Evolutionary conservation across 2,888 invertebrate species (phyloP), one percentile per base, ranked within the genome.

Genomic region (Netelia melanura): DNA sequence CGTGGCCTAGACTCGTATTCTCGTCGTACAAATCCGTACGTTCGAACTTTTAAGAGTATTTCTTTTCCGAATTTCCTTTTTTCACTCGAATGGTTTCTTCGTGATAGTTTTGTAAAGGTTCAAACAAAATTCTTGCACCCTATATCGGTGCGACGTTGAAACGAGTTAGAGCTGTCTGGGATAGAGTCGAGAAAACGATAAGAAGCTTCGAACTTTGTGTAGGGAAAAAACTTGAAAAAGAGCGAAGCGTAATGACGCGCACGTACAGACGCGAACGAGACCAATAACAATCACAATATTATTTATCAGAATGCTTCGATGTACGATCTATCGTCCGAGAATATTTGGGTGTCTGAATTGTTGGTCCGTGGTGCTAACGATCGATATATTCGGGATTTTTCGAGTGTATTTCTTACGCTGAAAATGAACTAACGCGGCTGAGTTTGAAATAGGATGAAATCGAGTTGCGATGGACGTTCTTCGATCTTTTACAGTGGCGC

Each of bases 281-380:
- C 90, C 92, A 90, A 89, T 91, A 92, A 93, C 93, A 90, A 90
- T 93, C 92, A 94, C 93, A 93, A 94, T 94, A 94, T 93, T 87
- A 87, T 85, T 93, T 93, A 94, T 94, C 94, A 94, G 94, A 93
- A 94, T 93, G 92, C 92, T 94, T 93, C 91, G 91, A 86, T 79
- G 86, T 86, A 72, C 79, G 85, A 74, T 82, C 86, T 76, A 67
- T 54, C 65, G 23, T 84, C 86, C 83, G 87, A 87, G 86, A 87
- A 88, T 89, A 87, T 89, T 88, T 89, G 89, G 88, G 90, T 90
- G 89, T 91, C 90, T 91, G 91, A 92, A 91, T 92, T 90, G 90
- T 90, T 90, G 90, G 90, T 92, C 92, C 89, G 92, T 91, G 93
- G 92, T 92, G 92, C 92, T 93, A 93, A 91, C 86, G 88, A 90